Evolutionary conservation across 2,113 vertebrate species (phyloP).

Genomic region (Lamprologus speciosus): DNA sequence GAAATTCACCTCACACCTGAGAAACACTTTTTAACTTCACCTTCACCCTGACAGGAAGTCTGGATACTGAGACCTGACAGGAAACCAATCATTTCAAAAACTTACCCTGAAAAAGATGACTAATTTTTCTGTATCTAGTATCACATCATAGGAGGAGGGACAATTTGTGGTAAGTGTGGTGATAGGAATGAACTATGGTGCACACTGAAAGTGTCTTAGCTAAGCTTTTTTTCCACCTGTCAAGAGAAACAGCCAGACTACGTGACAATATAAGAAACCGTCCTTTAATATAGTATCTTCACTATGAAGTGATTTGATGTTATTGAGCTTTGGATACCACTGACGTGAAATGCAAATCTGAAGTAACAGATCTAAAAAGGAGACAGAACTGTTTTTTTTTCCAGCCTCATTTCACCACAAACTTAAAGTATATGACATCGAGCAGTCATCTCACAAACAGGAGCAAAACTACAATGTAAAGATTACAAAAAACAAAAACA

Average conservation of each 20-base stretch:
- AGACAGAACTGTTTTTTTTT: accelerated
- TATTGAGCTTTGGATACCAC: background rate
- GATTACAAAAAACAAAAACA: background rate
- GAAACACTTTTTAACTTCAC: background rate
- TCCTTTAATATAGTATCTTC: background rate
- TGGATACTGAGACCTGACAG: background rate
- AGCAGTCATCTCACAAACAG: background rate
- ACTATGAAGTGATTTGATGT: background rate
- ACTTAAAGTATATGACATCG: background rate
- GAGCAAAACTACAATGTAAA: background rate
- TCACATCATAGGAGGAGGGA: background rate
- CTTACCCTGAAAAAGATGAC: background rate
- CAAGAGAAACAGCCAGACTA: background rate
- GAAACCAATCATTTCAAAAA: background rate
- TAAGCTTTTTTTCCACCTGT: background rate
- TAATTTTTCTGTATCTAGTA: background rate
- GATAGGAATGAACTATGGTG: background rate
- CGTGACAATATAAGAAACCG: background rate
- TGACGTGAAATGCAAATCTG: background rate
- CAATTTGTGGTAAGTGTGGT: background rate
- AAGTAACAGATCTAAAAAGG: background rate
- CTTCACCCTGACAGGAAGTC: constrained; percentile 3
- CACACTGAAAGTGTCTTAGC: background rate
- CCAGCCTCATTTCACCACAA: background rate
- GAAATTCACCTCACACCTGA: constrained; percentile 11